phyloP scores from a whole-genome alignment of 2,113 vertebrate species.

The Blennius ocellaris region DNA sequence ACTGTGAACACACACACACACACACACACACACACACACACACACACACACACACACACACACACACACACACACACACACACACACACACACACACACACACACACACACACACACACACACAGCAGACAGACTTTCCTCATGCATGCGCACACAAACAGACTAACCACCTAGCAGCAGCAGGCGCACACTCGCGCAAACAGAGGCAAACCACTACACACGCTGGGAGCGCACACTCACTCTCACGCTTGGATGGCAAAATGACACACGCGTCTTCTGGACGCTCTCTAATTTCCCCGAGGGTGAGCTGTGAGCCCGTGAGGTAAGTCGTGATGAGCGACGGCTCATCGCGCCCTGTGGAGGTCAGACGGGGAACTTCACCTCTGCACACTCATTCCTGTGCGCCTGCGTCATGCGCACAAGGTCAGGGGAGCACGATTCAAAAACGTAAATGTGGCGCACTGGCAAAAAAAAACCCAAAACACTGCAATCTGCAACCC shows the following conservation, averaged over 20 bases:
- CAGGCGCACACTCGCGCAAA: conserved; percentile 7
- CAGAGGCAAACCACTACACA: conserved; percentile 34
- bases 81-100: conserved; percentile 15
- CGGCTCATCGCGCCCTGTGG: conserved; percentile 28
- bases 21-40: conserved; percentile 10
- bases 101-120: conserved; percentile 20
- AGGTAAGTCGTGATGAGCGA: conserved; percentile 45
- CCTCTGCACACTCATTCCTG: conserved; percentile 30
- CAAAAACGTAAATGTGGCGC: conserved; percentile 23
- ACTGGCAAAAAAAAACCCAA: conserved; percentile 42
- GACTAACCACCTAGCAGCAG: too few species aligned
- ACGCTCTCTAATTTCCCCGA: conserved; percentile 62
- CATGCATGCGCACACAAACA: too few species aligned
- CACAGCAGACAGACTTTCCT: background rate
- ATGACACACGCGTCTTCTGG: conserved; percentile 28
- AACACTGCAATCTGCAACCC: conserved; percentile 7
- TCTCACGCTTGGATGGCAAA: conserved; percentile 30
- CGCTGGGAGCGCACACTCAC: conserved; percentile 23
- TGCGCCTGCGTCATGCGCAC: conserved; percentile 30
- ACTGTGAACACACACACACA: conserved; percentile 13
- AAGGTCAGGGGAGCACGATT: conserved; percentile 24
- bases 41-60: conserved; percentile 20
- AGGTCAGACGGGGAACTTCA: conserved; percentile 25
- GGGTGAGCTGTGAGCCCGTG: conserved; percentile 32
- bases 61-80: conserved; percentile 7